Conservation (phyloP, 1,140 invertebrate genomes). For the Drepana arcuata region DNA sequence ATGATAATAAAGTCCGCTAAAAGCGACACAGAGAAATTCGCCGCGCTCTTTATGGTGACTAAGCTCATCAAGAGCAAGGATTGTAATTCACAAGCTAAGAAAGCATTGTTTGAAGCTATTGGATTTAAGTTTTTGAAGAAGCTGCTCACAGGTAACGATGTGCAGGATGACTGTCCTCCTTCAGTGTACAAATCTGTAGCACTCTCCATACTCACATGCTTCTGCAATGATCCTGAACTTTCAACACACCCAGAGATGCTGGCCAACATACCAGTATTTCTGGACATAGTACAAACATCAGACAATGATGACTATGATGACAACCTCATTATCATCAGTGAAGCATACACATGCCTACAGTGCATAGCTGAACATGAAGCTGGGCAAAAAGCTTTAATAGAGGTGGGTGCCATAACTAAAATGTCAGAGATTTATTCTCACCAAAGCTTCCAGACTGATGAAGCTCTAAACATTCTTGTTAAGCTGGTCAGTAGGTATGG, state of each 20-base stretch:
- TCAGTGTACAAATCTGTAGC: constrained; percentile 92
- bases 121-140: constrained; percentile 88
- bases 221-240: constrained; percentile 84
- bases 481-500: constrained; percentile 80
- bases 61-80: constrained; percentile 88
- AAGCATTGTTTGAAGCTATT: constrained; percentile 89
- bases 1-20: constrained; percentile 82
- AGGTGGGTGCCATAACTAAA: constrained; percentile 82
- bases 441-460: constrained; percentile 89
- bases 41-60: constrained; percentile 90
- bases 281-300: constrained; percentile 85
- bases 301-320: constrained; percentile 88
- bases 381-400: constrained; percentile 82
- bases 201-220: constrained; percentile 85
- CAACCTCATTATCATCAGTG: constrained; percentile 89
- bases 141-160: constrained; percentile 80
- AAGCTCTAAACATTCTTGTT: constrained; percentile 85
- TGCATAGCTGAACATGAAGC: constrained; percentile 81
- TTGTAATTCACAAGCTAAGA: constrained; percentile 79
- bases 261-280: constrained; percentile 82
- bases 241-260: constrained; percentile 87
- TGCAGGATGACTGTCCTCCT: constrained; percentile 87
- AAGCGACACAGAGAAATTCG: constrained; percentile 92
- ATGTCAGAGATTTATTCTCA: constrained; percentile 89
- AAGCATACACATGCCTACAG: constrained; percentile 88